phyloP scores from a whole-genome alignment of 2,797 vertebrate species.

The Danio choprae region DNA sequence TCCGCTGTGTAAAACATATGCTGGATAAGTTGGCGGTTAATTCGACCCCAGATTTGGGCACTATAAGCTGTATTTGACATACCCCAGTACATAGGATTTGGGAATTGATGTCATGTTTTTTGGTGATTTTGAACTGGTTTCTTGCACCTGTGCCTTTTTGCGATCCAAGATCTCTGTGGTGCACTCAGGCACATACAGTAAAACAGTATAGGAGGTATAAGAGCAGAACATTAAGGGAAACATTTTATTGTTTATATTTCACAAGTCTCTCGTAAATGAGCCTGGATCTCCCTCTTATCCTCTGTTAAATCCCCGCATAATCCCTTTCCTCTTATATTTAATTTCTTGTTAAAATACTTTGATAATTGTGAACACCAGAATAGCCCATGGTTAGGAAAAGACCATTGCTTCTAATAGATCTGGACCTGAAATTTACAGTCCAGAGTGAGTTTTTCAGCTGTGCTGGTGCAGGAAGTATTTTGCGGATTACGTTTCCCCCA shows the following conservation, averaged over 20 bases:
- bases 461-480: no score
- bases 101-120: neutral
- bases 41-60: no score
- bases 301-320: constrained; percentile 35
- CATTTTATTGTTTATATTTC: constrained; percentile 36
- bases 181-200: neutral
- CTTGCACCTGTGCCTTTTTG: constrained; percentile 31
- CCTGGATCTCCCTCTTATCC: constrained; percentile 23
- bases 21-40: no score
- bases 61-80: no score
- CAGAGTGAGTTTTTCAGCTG: neutral
- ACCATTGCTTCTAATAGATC: neutral
- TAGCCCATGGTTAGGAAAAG: constrained; percentile 30
- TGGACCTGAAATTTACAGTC: constrained; percentile 3
- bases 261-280: constrained; percentile 29
- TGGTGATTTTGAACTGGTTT: constrained; percentile 11
- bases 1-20: no score
- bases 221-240: constrained; percentile 16
- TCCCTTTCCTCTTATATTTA: constrained; percentile 12
- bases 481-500: no score
- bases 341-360: constrained; percentile 23
- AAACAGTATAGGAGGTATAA: constrained; percentile 2
- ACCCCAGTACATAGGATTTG: neutral
- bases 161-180: neutral
- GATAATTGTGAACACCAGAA: constrained; percentile 48